Base-by-base conservation (phyloP, 2,797 vertebrate genomes). In the Melanotaenia boesemani region DNA sequence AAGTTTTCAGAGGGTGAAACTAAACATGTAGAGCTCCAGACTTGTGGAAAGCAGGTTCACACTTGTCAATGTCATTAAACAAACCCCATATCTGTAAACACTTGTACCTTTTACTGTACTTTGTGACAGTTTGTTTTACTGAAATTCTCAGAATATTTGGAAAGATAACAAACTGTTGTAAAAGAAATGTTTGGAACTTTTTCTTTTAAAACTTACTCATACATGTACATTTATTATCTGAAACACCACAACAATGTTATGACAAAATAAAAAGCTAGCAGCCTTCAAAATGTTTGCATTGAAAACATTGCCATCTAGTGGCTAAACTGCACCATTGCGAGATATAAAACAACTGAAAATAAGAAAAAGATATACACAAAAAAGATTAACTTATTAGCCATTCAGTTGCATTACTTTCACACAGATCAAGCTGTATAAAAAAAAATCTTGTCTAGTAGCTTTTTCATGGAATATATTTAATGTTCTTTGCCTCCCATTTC, bases 221-320 rank as follows among this genome's bases (percentile, higher is more conserved):
- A 1, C 9, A 37, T 41, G 22, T 61, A 10, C 34, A 54, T 50
- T 73, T 7, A 66, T 56, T 69, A 48, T 59, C 4, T 63, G 12
- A 57, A 54, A 37, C 28, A 66, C 15, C n/a, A 71, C 52, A 39
- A 11, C 10, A 32, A 1, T 46, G 15, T 46, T n/a, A 0, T 1
- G 66, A 65, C 13, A 18, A 26, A 12, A 54, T 26, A 59, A 50
- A 67, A 59, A n/a, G 12, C 32, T 41, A 16, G 3, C 6, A 28
- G 16, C 39, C 41, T 50, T 71, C 24, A 63, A 48, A 59, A n/a
- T 57, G 69, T 48, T 77, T 86, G 61, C 34, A 15, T 36, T 63
- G 48, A 55, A 74, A 86, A 83, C 57, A 72, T 63, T 46, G 67
- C 85, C 85, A 75, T 79, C 83, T 83, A 71, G 78, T 88, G 85